phyloP scores from a whole-genome alignment of 2,113 vertebrate species.

The Riparia riparia region DNA sequence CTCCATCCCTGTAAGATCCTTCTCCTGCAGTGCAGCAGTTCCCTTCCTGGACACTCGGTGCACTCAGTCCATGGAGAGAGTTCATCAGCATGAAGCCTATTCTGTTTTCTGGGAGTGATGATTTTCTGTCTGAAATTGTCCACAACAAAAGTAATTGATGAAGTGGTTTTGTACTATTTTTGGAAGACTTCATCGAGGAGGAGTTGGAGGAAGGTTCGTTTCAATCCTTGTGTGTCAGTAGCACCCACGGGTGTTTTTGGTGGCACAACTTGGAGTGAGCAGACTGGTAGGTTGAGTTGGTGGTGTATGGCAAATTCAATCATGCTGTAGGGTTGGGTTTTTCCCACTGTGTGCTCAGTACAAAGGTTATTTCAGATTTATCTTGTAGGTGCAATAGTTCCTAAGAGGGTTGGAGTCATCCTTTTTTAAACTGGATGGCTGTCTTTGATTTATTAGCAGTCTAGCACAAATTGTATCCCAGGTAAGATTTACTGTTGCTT shows the following conservation, averaged over 20 bases:
- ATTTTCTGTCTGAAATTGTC: neutral
- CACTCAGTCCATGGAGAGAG: neutral
- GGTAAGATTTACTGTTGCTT: neutral
- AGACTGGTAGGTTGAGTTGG: neutral
- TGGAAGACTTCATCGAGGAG: neutral
- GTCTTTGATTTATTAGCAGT: neutral
- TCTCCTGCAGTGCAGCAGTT: neutral
- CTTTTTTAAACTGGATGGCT: neutral
- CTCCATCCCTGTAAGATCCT: neutral
- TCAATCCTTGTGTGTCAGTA: fast-evolving
- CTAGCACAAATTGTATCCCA: neutral
- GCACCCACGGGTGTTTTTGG: neutral
- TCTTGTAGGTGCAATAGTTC: neutral
- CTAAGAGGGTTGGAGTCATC: neutral
- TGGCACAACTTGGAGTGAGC: neutral
- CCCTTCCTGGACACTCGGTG: neutral
- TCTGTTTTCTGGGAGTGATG: neutral
- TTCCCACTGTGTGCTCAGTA: neutral
- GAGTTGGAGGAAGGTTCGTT: neutral
- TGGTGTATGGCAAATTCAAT: neutral
- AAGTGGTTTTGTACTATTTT: neutral
- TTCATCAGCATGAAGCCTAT: neutral
- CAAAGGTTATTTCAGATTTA: neutral
- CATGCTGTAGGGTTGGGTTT: neutral
- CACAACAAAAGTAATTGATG: neutral